phyloP scores from a whole-genome alignment of 2,113 vertebrate genomes.

The Epinephelus cyanopodus region DNA sequence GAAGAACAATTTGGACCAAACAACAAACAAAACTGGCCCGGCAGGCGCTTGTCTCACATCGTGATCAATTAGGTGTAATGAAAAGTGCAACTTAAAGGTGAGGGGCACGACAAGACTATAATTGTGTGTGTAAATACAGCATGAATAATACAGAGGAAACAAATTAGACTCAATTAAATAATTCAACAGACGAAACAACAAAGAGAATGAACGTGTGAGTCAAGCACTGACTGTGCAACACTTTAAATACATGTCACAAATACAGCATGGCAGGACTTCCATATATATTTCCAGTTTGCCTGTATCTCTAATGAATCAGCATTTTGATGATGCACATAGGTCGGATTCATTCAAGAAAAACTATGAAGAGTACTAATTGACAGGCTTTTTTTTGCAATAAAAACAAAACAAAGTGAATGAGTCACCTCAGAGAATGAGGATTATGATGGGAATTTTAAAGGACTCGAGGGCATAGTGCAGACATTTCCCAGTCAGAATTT shows the following conservation, averaged over 20 bases:
- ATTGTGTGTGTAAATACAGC: constrained; percentile 2
- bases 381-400: background rate
- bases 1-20: constrained; percentile 25
- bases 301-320: background rate
- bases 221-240: no score
- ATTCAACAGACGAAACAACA: background rate
- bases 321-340: background rate
- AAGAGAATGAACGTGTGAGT: background rate
- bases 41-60: background rate
- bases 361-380: background rate
- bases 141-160: constrained; percentile 9
- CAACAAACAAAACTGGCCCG: constrained; percentile 15
- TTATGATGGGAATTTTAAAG: no score
- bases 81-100: constrained; percentile 9
- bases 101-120: background rate
- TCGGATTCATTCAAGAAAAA: background rate
- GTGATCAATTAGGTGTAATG: background rate
- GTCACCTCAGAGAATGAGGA: background rate
- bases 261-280: no score
- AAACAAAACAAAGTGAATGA: background rate
- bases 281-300: background rate
- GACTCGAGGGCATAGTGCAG: no score
- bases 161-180: background rate
- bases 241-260: background rate
- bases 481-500: no score